A percentile compares a stretch with the other conserved stretches of the same genome.
phyloP scores from a whole-genome alignment of 2,797 vertebrate genomes.

The Alauda arvensis region DNA sequence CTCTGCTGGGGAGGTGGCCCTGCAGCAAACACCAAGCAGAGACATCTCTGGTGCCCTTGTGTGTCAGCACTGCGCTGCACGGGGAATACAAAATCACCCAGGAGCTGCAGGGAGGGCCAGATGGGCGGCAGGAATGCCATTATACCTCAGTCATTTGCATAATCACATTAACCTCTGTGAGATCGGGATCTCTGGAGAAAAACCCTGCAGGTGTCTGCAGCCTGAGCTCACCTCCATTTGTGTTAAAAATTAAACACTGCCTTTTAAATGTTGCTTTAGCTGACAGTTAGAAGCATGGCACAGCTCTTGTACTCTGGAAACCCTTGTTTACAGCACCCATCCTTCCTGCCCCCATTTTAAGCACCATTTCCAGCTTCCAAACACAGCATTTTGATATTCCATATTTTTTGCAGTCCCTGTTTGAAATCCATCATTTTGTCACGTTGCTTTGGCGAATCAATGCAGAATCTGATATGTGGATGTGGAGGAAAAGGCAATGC shows the following conservation, averaged over 20 bases:
- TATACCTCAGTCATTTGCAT: slow-evolving; percentile 40
- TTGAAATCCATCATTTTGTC: not conserved
- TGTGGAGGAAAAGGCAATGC: not conserved
- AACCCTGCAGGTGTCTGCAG: slow-evolving; percentile 38
- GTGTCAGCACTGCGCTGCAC: not conserved
- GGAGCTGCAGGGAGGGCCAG: slow-evolving; percentile 26
- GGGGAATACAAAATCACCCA: not conserved
- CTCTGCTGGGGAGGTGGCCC: not conserved
- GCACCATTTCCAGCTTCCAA: not conserved
- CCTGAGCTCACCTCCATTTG: not conserved
- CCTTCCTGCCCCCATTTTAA: not conserved
- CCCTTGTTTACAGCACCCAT: not conserved
- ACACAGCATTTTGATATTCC: not conserved
- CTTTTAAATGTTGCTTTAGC: slow-evolving; percentile 15
- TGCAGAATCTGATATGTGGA: fast-evolving
- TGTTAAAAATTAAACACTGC: slow-evolving; percentile 9
- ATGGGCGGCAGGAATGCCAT: slow-evolving; percentile 34
- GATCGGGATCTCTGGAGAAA: slow-evolving; percentile 15
- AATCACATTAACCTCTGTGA: slow-evolving; percentile 46
- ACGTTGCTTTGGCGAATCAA: not conserved
- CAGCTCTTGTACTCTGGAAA: not conserved
- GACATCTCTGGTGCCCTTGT: slow-evolving; percentile 12
- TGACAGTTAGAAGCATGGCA: not conserved
- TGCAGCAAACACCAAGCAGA: not conserved
- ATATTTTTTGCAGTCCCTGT: not conserved